A percentile compares a stretch with the other conserved stretches of the same genome.
These are phyloP conservation scores for Sphenopsis melanotis DNA, from an alignment of 2,797 vertebrate species.

Conservation along the genomic window DNA sequence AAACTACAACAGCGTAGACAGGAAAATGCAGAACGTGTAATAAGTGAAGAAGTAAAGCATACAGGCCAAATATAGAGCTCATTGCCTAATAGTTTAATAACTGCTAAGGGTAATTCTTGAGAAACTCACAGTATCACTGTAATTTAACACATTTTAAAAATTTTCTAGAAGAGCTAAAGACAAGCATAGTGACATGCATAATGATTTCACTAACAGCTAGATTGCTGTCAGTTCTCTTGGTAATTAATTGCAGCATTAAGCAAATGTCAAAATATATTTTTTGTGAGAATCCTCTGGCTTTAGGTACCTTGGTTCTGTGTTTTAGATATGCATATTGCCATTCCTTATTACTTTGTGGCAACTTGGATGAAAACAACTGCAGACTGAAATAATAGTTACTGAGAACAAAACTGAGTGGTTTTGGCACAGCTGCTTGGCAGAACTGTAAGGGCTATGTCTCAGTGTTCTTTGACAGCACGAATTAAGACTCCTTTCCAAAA, in stretches of 20 bases:
- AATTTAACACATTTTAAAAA: neutral
- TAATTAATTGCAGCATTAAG: neutral
- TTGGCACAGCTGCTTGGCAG: neutral
- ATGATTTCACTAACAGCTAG: neutral
- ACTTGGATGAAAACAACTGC: neutral
- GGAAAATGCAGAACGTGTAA: neutral
- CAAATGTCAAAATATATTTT: neutral
- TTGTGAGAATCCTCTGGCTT: neutral
- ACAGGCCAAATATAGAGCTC: neutral
- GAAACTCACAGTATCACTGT: neutral
- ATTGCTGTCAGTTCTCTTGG: neutral
- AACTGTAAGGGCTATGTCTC: neutral
- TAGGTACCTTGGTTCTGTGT: neutral
- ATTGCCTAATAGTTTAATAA: neutral
- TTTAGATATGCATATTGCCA: neutral
- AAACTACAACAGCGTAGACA: neutral
- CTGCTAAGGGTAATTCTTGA: neutral
- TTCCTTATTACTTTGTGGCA: neutral
- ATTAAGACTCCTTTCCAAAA: neutral
- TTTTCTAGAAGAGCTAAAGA: neutral
- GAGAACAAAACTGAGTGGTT: neutral
- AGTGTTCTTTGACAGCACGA: accelerated
- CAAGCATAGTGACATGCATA: neutral
- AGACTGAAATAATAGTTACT: neutral
- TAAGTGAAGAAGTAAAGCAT: neutral